Base-by-base conservation (phyloP, 2,113 vertebrate species). In the Paramormyrops kingsleyae region DNA sequence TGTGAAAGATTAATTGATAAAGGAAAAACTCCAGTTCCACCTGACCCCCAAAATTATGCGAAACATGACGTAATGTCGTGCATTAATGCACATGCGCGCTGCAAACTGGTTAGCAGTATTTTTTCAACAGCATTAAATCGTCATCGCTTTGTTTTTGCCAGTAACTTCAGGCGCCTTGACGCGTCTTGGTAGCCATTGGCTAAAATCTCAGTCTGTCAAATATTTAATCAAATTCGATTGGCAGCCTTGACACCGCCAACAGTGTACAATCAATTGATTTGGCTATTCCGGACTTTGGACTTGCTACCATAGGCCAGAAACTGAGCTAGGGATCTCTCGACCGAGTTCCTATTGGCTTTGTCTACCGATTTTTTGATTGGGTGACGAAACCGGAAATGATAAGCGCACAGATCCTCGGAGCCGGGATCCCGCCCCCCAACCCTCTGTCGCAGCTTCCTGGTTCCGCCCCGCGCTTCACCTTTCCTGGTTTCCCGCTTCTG, bases 401-500 rank as follows among this genome's bases (percentile, higher is more conserved):
- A 92, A 92, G 92, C 17, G 35, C 44, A 8, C 4, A n/a, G 21
- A 52, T 42, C 49, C 31, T 42, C 31, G 31, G 27, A 27, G 13
- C 31, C 49, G 46, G 46, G 84, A 39, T 6, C 90, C 92, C 90
- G 90, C 91, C 91, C 93, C 91, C 89, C 89, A 90, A 56, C 86
- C 92, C 92, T 88, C 91, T 87, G 17, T 46, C 91, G 90, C 90
- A 52, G 19, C 66, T 90, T 87, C 90, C 85, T 87, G 89, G 85
- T 80, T 91, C 89, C 92, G 77, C 52, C 90, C 84, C 83, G 47
- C 91, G 91, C 91, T 92, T 92, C 94, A 91, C 94, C 92, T 90
- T 93, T 95, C 93, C 94, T 92, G 95, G 95, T 93, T 95, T 95
- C 95, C 95, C 95, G 95, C 95, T 94, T 93, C 94, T 93, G 95